Evolutionary conservation across 2,888 invertebrate species (phyloP), one percentile per base, ranked within the genome.

Genomic region (Drosophila subquinaria): DNA sequence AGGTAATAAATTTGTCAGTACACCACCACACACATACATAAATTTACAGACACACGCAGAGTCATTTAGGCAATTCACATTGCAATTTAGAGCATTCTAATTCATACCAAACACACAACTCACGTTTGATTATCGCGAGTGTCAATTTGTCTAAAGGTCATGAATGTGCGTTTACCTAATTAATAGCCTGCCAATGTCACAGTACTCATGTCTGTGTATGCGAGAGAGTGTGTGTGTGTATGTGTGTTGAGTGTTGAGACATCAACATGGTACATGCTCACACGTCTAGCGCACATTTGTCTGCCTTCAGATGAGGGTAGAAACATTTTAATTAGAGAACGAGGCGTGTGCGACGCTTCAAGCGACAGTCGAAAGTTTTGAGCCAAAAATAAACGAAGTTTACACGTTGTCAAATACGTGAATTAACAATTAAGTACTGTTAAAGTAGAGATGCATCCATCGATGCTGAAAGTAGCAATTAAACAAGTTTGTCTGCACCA

Each of bases 311-410:
- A 13, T 60, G 47, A 45, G 43, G 63, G 60, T 60, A 56, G 80
- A 77, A 84, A 89, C 85, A 89, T 87, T 84, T 89, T 89, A 84
- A 84, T 89, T 89, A 87, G 79, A 76, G 89, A 59, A 30, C 59
- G 43, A 62, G 47, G 36, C 42, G 57, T 47, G 30, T 56, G 40
- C 59, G 56, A 45, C 61, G 64, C 53, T 67, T 43, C 15, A 47
- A 61, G 63, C 60, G 53, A 73, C 78, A 61, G 36, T 62, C 42
- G 52, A 81, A 68, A 70, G 61, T 59, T 61, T 23, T 27, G 8
- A 20, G 20, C 11, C n/a, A 30, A 59, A 52, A 36, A 45, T 52
- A 51, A 51, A 67, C 35, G 9, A 47, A 35, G 76, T 69, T 79
- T 65, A 62, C 53, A 65, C 75, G 64, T 23, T 52, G 66, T 42